Evolutionary conservation across 2,797 vertebrate genomes (phyloP).

Genomic region (Smutsia temminckii): DNA sequence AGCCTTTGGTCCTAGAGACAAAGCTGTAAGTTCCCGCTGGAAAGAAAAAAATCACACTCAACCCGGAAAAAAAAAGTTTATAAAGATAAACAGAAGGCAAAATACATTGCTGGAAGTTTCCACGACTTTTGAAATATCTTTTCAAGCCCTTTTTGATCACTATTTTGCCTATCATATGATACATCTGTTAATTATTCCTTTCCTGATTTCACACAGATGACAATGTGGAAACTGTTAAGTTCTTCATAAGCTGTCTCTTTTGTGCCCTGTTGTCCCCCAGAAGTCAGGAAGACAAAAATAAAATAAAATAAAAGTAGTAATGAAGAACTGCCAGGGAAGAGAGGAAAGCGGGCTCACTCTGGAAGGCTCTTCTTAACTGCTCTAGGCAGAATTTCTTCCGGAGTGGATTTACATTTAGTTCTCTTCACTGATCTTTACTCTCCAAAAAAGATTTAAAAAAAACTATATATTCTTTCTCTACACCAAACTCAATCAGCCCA

Average conservation of each 20-base stretch:
- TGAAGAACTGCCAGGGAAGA: background rate
- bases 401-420: background rate
- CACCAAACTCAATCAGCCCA: background rate
- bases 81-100: constrained; percentile 48
- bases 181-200: constrained; percentile 62
- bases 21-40: constrained; percentile 38
- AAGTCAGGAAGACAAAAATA: constrained; percentile 53
- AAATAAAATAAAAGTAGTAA: constrained; percentile 45
- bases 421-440: background rate
- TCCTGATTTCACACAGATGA: constrained; percentile 81
- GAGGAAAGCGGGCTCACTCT: background rate
- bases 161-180: background rate
- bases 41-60: constrained; percentile 59
- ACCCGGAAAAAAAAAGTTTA: background rate
- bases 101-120: constrained; percentile 50
- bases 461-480: background rate
- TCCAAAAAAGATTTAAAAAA: background rate
- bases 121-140: constrained; percentile 14
- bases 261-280: background rate
- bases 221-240: constrained; percentile 76
- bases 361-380: background rate
- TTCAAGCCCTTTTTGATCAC: constrained; percentile 14
- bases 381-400: background rate
- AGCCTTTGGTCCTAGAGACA: constrained; percentile 42
- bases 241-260: constrained; percentile 38